Base-by-base conservation (phyloP, 1,140 invertebrate species). In the Geopemphigus sp. region DNA sequence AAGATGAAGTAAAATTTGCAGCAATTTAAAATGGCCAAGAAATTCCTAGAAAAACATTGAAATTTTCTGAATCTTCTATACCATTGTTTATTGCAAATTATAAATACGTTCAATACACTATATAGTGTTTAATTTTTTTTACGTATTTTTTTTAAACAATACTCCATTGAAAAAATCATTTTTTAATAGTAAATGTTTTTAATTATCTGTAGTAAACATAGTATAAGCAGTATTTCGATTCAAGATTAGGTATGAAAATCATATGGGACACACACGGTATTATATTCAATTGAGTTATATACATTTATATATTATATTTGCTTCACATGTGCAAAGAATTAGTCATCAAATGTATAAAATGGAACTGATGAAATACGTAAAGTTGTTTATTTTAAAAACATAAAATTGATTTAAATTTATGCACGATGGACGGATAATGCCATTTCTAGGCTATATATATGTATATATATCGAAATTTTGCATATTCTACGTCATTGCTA, bases 361-460 rank as follows among this genome's bases (percentile, higher is more conserved):
- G 8, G 50, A 17, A 68, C 66, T 3, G 22, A 50, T 68, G 39
- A 68, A 68, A 68, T 8, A 8, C 39, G 12, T 6, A 47, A 68
- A 50, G 14, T 24, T 17, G 15, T 68, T 68, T 24, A 50, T 50
- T 47, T 45, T 14, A n/a, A 66, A 50, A 68, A 45, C 45, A 50
- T 68, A 68, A 68, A 68, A 68, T 68, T 45, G 66, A 45, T 50
- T 68, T 68, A 68, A 68, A 68, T 50, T 17, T 22, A 47, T 14
- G 32, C 2, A 32, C 26, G 29, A 63, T n/a, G 26, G 29, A 19
- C 10, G 24, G 59, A 17, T 32, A 11, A 11, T 1, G 61, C 19
- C 26, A 11, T 1, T 63, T 8, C 17, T 19, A 15, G 26, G 17
- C 17, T 11, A 17, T 14, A 17, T 15, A 1, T 4, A 0, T 8